Evolutionary conservation across 2,888 invertebrate species (phyloP), one percentile per base, ranked within the genome.

Genomic region (Rhamnusium bicolor): DNA sequence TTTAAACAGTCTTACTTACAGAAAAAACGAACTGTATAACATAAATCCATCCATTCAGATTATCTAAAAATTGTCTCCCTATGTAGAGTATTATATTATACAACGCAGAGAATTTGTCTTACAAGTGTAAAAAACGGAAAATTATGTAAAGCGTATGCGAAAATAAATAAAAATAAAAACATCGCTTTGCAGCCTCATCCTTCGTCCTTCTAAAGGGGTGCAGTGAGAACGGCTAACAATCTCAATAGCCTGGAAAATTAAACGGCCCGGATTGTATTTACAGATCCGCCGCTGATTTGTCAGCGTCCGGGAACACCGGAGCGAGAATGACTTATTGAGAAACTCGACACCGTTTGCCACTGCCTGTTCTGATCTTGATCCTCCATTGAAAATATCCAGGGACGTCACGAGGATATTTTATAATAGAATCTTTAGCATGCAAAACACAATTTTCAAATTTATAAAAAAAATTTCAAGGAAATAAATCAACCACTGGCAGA

Each of bases 171-270:
- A 51, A 65, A 53, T 51, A 51, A 63, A 63, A 32, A 49, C 49
- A 10, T 24, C 49, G 53, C 19, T 32, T 32, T 58, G 32, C 18
- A 40, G 54, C 0, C 29, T 29, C 51, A 65, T 65, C 27, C 49
- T 49, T 56, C 67, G 32, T 18, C 46, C 56, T 14, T 6, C 10
- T 27, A 19, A 51, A 51, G 65, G 65, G 51, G 51, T 51, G 51
- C 67, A 40, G 72, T 74, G 69, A 68, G 62, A 71, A 51, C 75
- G 74, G 77, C 77, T 79, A 79, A 80, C 80, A 79, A 75, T 75
- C 80, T 80, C 83, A 82, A 82, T 80, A 82, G 83, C 81, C 79
- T 71, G 83, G 83, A 82, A 83, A 83, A 83, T 83, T 83, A 83
- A 84, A 83, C 82, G 80, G 79, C 72, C 80, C 74, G 73, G 81